Evolutionary conservation across 53 echinoderm and acorn worm species (phyloP), one percentile per base, ranked within the genome.

Genomic region (Luidia sarsii): DNA sequence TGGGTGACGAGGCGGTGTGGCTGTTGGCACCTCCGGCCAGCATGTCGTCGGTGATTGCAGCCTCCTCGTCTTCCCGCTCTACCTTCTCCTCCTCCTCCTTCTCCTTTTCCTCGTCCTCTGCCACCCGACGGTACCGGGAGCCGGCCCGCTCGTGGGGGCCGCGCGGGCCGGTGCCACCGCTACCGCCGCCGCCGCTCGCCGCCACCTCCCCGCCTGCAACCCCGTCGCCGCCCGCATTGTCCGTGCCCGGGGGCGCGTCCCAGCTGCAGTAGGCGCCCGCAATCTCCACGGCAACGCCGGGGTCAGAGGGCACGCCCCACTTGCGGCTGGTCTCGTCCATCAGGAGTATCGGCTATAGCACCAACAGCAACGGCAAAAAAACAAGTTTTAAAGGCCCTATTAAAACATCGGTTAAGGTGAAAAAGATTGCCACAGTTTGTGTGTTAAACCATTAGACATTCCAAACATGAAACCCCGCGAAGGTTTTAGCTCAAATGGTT

Each of bases 331-430:
- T 53, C 80, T 91, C 88, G 55, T 85, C 88, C 75, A 88, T 83
- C 18, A 91, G 34, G 22, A 91, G 38, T 38, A 91, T 56, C 1
- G 80, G 72, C 91, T 91, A n/a, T n/a, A n/a, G n/a, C n/a, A n/a
- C n/a, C n/a, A n/a, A n/a, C n/a, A n/a, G n/a, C n/a, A n/a, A n/a
- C n/a, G n/a, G n/a, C n/a, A n/a, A n/a, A n/a, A n/a, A n/a, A n/a
- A n/a, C n/a, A n/a, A n/a, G n/a, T n/a, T n/a, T n/a, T n/a, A n/a
- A n/a, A n/a, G n/a, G n/a, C n/a, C n/a, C n/a, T n/a, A n/a, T n/a
- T n/a, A n/a, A n/a, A n/a, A n/a, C n/a, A n/a, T n/a, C n/a, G n/a
- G n/a, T n/a, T n/a, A n/a, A n/a, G n/a, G n/a, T n/a, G n/a, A n/a
- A n/a, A n/a, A n/a, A n/a, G n/a, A n/a, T n/a, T n/a, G n/a, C n/a